A percentile compares a stretch with the other conserved stretches of the same genome.
These are phyloP conservation scores for Xiphorhynchus erythropygius DNA, from an alignment of 2,797 vertebrate genomes.

Conservation along the genomic window DNA sequence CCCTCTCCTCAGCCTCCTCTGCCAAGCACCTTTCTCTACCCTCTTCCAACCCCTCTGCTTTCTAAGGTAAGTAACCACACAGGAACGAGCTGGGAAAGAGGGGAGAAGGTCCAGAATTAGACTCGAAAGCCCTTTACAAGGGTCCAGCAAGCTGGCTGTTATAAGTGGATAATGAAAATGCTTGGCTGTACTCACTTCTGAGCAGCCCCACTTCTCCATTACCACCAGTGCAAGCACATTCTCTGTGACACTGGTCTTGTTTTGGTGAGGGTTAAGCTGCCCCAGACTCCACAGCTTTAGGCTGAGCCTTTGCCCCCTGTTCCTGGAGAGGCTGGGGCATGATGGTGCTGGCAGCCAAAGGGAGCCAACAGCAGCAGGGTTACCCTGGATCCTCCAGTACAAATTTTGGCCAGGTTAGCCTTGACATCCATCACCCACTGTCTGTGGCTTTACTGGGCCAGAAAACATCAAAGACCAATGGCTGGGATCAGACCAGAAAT, in stretches of 20 bases:
- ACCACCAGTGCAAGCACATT: not conserved
- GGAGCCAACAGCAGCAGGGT: not conserved
- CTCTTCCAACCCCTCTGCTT: not conserved
- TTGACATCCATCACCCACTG: not conserved
- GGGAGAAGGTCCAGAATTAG: not conserved
- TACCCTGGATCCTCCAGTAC: not conserved
- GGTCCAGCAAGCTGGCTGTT: not conserved
- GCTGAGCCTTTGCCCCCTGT: rapidly evolving
- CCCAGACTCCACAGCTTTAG: not conserved
- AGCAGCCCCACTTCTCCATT: not conserved
- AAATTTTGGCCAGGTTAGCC: not conserved
- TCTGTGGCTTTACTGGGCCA: not conserved
- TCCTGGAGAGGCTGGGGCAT: not conserved
- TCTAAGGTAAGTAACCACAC: not conserved
- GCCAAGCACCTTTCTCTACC: not conserved
- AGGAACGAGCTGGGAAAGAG: not conserved
- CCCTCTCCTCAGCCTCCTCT: not conserved
- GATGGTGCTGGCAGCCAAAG: not conserved
- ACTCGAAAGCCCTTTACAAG: not conserved
- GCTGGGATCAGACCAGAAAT: not conserved
- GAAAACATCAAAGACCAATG: not conserved
- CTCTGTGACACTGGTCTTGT: not conserved
- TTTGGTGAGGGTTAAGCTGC: not conserved
- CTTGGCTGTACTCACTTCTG: not conserved
- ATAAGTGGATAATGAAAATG: not conserved